Evolutionary conservation across 1,140 invertebrate genomes (phyloP).

Genomic region (Argopecten irradians): DNA sequence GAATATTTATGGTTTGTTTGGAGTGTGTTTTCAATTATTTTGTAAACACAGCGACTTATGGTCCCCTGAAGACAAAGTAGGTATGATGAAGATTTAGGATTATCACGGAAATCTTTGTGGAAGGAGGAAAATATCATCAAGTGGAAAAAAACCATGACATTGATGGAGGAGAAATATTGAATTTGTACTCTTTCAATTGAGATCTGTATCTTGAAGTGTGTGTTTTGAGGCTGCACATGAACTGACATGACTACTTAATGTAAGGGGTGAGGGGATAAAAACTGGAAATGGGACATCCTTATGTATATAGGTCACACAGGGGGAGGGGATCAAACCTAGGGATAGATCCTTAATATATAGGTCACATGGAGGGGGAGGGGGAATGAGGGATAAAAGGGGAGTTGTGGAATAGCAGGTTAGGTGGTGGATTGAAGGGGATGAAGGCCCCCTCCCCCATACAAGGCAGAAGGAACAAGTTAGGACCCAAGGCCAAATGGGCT

Average conservation of each 20-base stretch:
- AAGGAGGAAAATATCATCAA: neutral
- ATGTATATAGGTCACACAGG: too few species aligned
- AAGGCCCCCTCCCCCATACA: too few species aligned
- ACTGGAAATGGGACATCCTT: too few species aligned
- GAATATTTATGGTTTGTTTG: slow-evolving; percentile 18
- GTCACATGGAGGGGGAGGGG: neutral
- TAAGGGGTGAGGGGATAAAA: too few species aligned
- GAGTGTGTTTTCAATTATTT: slow-evolving; percentile 23
- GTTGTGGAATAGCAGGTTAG: neutral
- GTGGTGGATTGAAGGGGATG: neutral
- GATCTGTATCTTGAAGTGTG: neutral
- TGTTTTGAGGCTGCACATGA: neutral
- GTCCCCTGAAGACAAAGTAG: neutral
- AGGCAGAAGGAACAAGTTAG: too few species aligned
- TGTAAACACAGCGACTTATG: neutral
- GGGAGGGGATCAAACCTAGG: too few species aligned
- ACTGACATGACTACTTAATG: neutral
- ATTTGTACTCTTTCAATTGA: neutral
- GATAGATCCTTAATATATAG: too few species aligned
- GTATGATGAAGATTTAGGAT: neutral
- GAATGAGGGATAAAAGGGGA: too few species aligned
- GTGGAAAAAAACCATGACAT: neutral
- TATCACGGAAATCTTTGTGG: neutral
- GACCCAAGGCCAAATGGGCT: neutral
- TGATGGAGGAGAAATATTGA: slow-evolving; percentile 6